Conservation (phyloP, 2,113 vertebrate genomes). For the Callocephalon fimbriatum region DNA sequence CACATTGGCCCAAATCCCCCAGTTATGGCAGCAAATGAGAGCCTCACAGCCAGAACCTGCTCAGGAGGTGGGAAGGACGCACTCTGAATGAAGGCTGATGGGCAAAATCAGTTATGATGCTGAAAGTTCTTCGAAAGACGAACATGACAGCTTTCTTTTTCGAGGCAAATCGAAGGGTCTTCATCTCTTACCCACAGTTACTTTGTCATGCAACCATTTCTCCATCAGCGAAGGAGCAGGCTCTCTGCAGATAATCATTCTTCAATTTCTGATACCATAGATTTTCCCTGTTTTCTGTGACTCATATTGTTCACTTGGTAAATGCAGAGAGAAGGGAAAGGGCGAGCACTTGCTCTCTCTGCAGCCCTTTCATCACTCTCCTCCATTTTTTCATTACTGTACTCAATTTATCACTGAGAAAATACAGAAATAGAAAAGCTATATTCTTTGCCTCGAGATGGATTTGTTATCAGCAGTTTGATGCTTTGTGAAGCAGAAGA, state of each 20-base stretch:
- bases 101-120: neutral
- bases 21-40: fast-evolving
- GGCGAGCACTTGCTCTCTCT: conserved; percentile 20
- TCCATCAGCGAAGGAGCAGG: conserved; percentile 5
- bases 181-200: conserved; percentile 31
- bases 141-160: neutral
- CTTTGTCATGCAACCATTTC: conserved; percentile 40
- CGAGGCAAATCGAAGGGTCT: conserved; percentile 6
- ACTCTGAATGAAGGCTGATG: neutral
- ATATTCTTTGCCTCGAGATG: neutral
- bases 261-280: conserved; percentile 44
- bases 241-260: conserved; percentile 35
- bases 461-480: conserved; percentile 5
- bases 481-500: conserved; percentile 8
- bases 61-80: fast-evolving
- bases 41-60: neutral
- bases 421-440: conserved; percentile 22
- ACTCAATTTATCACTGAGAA: conserved; percentile 55
- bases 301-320: conserved; percentile 25
- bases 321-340: conserved; percentile 27
- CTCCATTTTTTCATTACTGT: conserved; percentile 48
- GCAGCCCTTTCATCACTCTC: conserved; percentile 52
- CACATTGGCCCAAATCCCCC: fast-evolving
- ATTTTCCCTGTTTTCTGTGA: conserved; percentile 36
- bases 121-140: neutral